These are phyloP conservation scores for Oncorhynchus tshawytscha DNA, from an alignment of 2,113 vertebrate species.

Conservation along the genomic window DNA sequence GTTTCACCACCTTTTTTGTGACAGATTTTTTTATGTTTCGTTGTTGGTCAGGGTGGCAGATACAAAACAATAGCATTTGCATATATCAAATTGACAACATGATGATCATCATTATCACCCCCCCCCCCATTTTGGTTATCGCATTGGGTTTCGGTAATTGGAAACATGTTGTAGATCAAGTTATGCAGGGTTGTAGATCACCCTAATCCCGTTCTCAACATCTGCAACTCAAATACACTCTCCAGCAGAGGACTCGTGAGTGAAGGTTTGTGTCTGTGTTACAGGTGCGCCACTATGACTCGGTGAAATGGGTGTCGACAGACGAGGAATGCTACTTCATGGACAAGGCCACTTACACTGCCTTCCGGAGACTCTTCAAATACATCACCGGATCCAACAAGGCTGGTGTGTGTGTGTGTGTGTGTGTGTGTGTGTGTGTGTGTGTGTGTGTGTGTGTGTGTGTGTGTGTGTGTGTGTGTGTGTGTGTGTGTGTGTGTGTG, in stretches of 20 bases:
- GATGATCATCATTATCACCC: too few species aligned
- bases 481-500: conserved; percentile 23
- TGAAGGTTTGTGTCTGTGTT: background rate
- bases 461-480: conserved; percentile 13
- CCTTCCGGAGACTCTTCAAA: conserved; percentile 61
- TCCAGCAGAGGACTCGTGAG: too few species aligned
- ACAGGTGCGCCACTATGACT: conserved; percentile 67
- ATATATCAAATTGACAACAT: too few species aligned
- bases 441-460: background rate
- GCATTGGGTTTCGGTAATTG: too few species aligned
- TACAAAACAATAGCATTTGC: too few species aligned
- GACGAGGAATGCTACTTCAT: conserved; percentile 27
- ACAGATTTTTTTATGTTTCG: background rate
- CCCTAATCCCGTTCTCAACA: too few species aligned
- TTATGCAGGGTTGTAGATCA: too few species aligned
- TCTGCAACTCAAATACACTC: too few species aligned
- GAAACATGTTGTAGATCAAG: too few species aligned
- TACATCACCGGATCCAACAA: conserved; percentile 70
- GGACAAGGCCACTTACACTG: conserved; percentile 31
- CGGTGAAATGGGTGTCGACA: conserved; percentile 67
- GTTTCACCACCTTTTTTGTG: background rate
- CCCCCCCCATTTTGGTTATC: too few species aligned
- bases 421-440: background rate
- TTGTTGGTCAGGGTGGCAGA: too few species aligned
- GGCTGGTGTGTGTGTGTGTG: conserved; percentile 40